Percentiles rank a stretch among this genome's conserved stretches.
Evolutionary conservation across 2,797 vertebrate genomes (phyloP).

Genomic region (Pampus argenteus): DNA sequence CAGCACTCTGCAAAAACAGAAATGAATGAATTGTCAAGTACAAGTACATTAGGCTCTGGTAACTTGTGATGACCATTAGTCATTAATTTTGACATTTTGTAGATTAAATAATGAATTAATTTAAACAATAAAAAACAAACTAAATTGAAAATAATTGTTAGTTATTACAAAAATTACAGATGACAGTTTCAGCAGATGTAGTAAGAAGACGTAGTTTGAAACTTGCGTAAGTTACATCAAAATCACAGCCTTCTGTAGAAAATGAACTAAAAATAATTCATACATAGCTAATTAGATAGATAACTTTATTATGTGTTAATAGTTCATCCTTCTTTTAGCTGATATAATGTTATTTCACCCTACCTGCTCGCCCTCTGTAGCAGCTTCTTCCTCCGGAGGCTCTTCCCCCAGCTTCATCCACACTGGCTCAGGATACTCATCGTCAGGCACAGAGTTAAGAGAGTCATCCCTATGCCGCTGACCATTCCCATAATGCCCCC

Average conservation of each 20-base stretch:
- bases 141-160: not conserved
- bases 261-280: not conserved
- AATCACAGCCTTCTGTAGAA: not conserved
- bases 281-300: no score
- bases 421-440: conserved; percentile 74
- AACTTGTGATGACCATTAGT: not conserved
- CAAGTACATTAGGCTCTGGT: not conserved
- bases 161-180: not conserved
- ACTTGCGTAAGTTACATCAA: not conserved
- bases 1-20: conserved; percentile 64
- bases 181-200: not conserved
- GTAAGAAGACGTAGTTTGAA: not conserved
- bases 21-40: not conserved
- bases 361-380: conserved; percentile 69
- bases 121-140: no score
- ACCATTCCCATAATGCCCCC: conserved; percentile 65
- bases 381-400: conserved; percentile 59
- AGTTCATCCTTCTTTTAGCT: not conserved
- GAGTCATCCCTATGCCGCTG: conserved; percentile 62
- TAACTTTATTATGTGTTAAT: not conserved
- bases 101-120: no score
- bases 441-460: conserved; percentile 63
- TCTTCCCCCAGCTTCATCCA: conserved; percentile 78
- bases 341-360: conserved; percentile 1
- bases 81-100: not conserved